A percentile compares a stretch with the other conserved stretches of the same genome.
phyloP scores from a whole-genome alignment of 2,888 invertebrate genomes.

The Graphium colonna region DNA sequence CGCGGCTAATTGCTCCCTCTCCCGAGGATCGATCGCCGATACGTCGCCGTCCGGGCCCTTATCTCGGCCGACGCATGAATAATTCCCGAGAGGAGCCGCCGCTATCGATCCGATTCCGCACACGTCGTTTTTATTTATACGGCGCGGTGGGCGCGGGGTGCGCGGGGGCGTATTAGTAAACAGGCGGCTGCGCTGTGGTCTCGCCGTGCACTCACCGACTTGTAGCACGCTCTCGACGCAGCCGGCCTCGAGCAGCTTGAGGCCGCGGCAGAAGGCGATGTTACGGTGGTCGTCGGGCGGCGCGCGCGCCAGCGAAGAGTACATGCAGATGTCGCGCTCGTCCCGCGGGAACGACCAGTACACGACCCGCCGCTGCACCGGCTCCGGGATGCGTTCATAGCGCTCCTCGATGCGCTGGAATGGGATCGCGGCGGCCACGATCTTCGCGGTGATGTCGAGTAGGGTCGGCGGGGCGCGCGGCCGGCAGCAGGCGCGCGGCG shows the following conservation, averaged over 20 bases:
- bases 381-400: conserved; percentile 92
- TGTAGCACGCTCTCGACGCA: conserved; percentile 92
- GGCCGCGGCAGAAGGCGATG: conserved; percentile 92
- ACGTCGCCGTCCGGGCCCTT: conserved; percentile 44
- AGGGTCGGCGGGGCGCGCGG: conserved; percentile 85
- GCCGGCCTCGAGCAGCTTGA: conserved; percentile 89
- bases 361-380: conserved; percentile 91
- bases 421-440: conserved; percentile 91
- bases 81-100: conserved; percentile 74
- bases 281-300: conserved; percentile 86
- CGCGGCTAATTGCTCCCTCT: conserved; percentile 27
- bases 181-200: conserved; percentile 78
- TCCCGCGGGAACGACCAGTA: conserved; percentile 94
- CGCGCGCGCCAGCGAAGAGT: conserved; percentile 86
- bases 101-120: conserved; percentile 79
- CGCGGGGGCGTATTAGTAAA: conserved; percentile 80
- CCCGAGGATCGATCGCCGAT: conserved; percentile 44
- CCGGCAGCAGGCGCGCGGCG: conserved; percentile 77
- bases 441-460: conserved; percentile 90
- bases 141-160: conserved; percentile 76
- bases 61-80: conserved; percentile 77
- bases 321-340: conserved; percentile 94
- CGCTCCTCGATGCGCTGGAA: conserved; percentile 93
- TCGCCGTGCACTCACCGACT: conserved; percentile 91
- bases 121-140: conserved; percentile 80